Evolutionary conservation across 1,140 invertebrate species (phyloP).

Genomic region (Linepithema humile): DNA sequence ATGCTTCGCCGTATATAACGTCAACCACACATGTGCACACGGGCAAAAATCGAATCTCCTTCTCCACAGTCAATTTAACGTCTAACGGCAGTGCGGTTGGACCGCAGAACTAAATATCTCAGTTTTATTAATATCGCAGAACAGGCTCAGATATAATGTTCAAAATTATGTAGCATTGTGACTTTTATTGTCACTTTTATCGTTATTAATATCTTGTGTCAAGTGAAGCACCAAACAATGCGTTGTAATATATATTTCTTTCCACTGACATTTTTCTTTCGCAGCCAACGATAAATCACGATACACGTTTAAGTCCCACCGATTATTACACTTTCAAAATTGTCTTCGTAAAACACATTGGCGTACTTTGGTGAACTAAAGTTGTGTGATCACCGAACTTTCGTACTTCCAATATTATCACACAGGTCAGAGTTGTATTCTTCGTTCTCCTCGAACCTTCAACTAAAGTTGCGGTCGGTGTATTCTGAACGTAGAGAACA

Average conservation of each 20-base stretch:
- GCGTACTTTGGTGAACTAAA: constrained; percentile 1
- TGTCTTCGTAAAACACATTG: constrained; percentile 3
- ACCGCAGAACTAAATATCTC: no score
- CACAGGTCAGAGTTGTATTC: no score
- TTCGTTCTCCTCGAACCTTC: background rate
- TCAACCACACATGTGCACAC: background rate
- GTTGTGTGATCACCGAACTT: background rate
- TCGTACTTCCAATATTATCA: background rate
- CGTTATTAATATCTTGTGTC: background rate
- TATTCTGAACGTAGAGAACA: background rate
- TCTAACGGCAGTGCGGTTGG: background rate
- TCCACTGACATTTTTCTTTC: constrained; percentile 8
- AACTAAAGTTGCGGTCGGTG: background rate
- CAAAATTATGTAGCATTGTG: background rate
- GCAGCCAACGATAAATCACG: background rate
- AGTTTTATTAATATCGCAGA: background rate
- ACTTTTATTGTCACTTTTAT: background rate
- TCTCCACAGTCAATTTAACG: constrained; percentile 25
- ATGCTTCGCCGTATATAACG: background rate
- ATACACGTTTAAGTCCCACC: background rate
- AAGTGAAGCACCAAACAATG: background rate
- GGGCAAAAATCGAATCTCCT: background rate
- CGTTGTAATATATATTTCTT: background rate
- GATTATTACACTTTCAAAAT: constrained; percentile 21
- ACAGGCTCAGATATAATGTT: background rate